phyloP scores from a whole-genome alignment of 2,113 vertebrate species.

The Festucalex cinctus region DNA sequence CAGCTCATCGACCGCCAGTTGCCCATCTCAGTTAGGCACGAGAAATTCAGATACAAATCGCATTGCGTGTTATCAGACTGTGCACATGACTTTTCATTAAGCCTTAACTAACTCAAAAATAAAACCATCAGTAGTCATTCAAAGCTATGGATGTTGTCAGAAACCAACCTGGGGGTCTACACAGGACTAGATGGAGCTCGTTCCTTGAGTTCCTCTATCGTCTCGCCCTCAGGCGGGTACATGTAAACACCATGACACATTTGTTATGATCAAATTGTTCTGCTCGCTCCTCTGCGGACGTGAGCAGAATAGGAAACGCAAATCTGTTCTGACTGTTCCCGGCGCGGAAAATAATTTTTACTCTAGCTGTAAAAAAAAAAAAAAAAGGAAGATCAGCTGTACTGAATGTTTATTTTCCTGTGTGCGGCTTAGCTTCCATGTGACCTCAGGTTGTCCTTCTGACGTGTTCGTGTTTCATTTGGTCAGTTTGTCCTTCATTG shows the following conservation, averaged over 20 bases:
- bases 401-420: conserved; percentile 1
- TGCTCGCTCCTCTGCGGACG: conserved; percentile 26
- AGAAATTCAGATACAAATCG: neutral
- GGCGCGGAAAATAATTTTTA: conserved; percentile 16
- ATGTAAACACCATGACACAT: conserved; percentile 62
- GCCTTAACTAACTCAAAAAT: neutral
- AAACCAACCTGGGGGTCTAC: conserved; percentile 9
- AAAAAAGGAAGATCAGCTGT: neutral
- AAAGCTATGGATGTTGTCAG: conserved; percentile 31
- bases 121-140: neutral
- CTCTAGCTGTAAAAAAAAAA: conserved; percentile 1
- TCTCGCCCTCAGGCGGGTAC: conserved; percentile 41
- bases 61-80: neutral
- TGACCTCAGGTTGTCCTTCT: conserved; percentile 2
- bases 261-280: conserved; percentile 56
- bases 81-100: neutral
- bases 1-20: no score
- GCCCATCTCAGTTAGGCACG: neutral
- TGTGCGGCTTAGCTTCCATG: neutral
- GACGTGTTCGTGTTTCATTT: neutral
- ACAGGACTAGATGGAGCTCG: conserved; percentile 13
- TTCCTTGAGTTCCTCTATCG: conserved; percentile 43
- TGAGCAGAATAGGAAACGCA: conserved; percentile 39
- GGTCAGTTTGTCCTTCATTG: conserved; percentile 1
- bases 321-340: conserved; percentile 12